Evolutionary conservation across 30 jellyfish, hydroid and myxozoan species (phyloP).

Genomic region (Chrysaora quinquecirrha): DNA sequence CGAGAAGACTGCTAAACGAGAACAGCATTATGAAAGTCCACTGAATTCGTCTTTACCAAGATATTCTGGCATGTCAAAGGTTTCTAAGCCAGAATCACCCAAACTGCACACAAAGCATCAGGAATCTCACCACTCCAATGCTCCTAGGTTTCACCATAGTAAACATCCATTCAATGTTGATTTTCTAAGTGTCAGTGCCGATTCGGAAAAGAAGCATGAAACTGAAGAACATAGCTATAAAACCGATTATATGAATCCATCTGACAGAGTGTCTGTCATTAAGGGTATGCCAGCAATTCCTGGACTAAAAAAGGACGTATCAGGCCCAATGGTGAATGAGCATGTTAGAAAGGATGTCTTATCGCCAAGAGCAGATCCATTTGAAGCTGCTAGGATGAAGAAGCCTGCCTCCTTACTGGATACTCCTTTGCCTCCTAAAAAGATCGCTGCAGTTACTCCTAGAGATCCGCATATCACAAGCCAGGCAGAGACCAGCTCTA

Average conservation of each 20-base stretch:
- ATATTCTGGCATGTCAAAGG: constrained; percentile 13
- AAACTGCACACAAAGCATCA: constrained; percentile 17
- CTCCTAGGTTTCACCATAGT: constrained; percentile 16
- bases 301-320: constrained; percentile 16
- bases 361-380: background rate
- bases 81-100: constrained; percentile 17
- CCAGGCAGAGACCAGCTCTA: constrained; percentile 53
- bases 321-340: background rate
- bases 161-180: constrained; percentile 69
- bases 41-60: constrained; percentile 56
- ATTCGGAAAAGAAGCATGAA: constrained; percentile 39
- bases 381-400: constrained; percentile 1
- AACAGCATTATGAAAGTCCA: constrained; percentile 65
- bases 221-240: constrained; percentile 11
- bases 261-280: constrained; percentile 74
- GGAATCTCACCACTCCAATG: background rate
- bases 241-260: background rate
- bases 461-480: background rate
- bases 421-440: constrained; percentile 51
- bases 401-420: constrained; percentile 46
- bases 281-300: constrained; percentile 44
- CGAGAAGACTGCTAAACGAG: constrained; percentile 51
- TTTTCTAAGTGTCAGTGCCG: constrained; percentile 67
- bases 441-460: background rate
- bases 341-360: constrained; percentile 5